These are phyloP conservation scores for Nothocercus nigrocapillus DNA, from an alignment of 2,113 vertebrate genomes.

Conservation along the genomic window DNA sequence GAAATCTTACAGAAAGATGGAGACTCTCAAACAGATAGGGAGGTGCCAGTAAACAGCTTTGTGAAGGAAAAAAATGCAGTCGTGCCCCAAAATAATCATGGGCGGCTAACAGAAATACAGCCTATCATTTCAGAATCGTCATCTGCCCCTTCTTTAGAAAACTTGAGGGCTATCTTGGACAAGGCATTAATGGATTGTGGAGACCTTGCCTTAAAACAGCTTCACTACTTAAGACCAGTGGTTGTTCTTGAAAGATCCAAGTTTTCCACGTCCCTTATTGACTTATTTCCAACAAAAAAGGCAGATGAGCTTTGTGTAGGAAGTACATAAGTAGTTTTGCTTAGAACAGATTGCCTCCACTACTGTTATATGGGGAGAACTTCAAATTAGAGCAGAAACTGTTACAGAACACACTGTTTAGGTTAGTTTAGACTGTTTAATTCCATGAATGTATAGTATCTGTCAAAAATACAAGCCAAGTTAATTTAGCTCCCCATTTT, in stretches of 20 bases:
- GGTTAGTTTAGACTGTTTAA: slow-evolving; percentile 82
- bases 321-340: slow-evolving; percentile 83
- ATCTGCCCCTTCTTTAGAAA: slow-evolving; percentile 86
- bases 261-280: slow-evolving; percentile 85
- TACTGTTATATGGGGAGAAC: slow-evolving; percentile 75
- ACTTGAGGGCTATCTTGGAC: slow-evolving; percentile 93
- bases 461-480: slow-evolving; percentile 80
- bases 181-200: slow-evolving; percentile 94
- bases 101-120: slow-evolving; percentile 79
- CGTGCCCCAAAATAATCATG: slow-evolving; percentile 77
- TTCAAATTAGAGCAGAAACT: slow-evolving; percentile 79
- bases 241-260: slow-evolving; percentile 95
- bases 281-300: slow-evolving; percentile 90
- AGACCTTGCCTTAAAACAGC: slow-evolving; percentile 97
- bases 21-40: slow-evolving; percentile 50
- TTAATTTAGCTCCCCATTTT: slow-evolving; percentile 78
- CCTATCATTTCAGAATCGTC: slow-evolving; percentile 83
- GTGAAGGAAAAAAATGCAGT: slow-evolving; percentile 82
- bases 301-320: slow-evolving; percentile 89
- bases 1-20: slow-evolving; percentile 54
- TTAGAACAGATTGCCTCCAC: slow-evolving; percentile 75
- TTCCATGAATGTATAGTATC: slow-evolving; percentile 86
- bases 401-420: slow-evolving; percentile 69
- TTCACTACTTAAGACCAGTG: slow-evolving; percentile 96
- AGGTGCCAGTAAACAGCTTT: slow-evolving; percentile 46